Evolutionary conservation across 2,888 invertebrate genomes (phyloP).

Genomic region (Agrenia bidenticulata): DNA sequence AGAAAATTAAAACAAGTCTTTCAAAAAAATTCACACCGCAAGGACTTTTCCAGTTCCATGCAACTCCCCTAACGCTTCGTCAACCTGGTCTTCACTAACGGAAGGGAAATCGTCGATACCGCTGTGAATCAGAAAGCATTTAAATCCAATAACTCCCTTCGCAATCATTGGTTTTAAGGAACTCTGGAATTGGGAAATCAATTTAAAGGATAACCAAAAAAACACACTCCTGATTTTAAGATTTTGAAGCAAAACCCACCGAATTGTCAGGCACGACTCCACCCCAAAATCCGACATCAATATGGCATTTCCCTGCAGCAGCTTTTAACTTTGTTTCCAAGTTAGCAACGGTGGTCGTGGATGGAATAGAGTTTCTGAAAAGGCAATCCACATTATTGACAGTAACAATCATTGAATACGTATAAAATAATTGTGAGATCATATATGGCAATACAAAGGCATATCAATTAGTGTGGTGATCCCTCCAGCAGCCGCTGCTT

Average conservation of each 20-base stretch:
- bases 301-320: constrained; percentile 63
- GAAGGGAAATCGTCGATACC: constrained; percentile 70
- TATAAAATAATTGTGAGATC: not conserved
- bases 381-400: too few relatives aligned
- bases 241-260: constrained; percentile 56
- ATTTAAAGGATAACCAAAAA: too few relatives aligned
- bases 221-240: not conserved
- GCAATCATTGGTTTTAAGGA: constrained; percentile 63
- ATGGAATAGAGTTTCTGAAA: constrained; percentile 70
- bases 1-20: constrained; percentile 20
- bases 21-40: too few relatives aligned
- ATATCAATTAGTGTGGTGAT: constrained; percentile 72
- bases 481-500: constrained; percentile 71
- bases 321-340: constrained; percentile 64
- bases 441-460: constrained; percentile 66
- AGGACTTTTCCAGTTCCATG: constrained; percentile 65
- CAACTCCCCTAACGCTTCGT: constrained; percentile 63
- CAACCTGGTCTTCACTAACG: constrained; percentile 63
- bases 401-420: constrained; percentile 3
- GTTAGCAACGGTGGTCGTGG: constrained; percentile 67
- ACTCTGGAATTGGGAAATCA: constrained; percentile 56
- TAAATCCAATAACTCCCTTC: constrained; percentile 72
- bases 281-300: constrained; percentile 78
- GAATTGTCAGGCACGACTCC: constrained; percentile 71
- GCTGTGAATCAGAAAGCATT: constrained; percentile 70